Evolutionary conservation across 2,797 vertebrate species (phyloP).

Genomic region (Eleutherodactylus coqui): DNA sequence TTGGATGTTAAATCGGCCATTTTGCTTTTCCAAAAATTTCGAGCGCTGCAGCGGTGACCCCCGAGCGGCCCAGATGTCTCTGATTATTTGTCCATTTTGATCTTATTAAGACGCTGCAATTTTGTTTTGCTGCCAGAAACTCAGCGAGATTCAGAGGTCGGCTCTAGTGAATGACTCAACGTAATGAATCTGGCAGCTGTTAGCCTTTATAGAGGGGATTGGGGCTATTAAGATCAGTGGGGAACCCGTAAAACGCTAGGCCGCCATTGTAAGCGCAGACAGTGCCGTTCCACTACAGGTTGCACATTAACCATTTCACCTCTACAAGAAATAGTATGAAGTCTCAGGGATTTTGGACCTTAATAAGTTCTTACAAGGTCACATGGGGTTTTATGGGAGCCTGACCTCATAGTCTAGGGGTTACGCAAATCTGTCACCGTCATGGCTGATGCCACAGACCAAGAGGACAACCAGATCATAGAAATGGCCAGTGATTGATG

Average conservation of each 20-base stretch:
- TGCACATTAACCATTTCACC: slow-evolving; percentile 23
- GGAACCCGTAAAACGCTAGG: slow-evolving; percentile 24
- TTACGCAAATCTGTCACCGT: background rate
- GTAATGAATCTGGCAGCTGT: slow-evolving; percentile 39
- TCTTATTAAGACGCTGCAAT: background rate
- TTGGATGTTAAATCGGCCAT: background rate
- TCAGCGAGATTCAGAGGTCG: background rate
- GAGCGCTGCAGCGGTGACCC: background rate
- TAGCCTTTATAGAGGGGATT: slow-evolving; percentile 34
- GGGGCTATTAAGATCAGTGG: slow-evolving; percentile 11
- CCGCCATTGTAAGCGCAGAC: background rate
- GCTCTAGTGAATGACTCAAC: background rate
- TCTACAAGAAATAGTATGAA: background rate
- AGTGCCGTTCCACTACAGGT: background rate
- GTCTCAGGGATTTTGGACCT: background rate
- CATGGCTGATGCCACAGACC: background rate
- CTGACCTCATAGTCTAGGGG: background rate
- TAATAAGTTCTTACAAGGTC: background rate
- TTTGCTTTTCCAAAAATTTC: no score
- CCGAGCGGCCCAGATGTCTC: background rate
- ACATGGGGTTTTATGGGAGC: slow-evolving; percentile 37
- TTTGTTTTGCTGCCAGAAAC: background rate
- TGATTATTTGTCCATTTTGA: background rate
- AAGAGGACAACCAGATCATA: background rate
- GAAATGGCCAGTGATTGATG: background rate